These are phyloP conservation scores for Salmo trutta DNA, from an alignment of 2,797 vertebrate species.

Conservation along the genomic window DNA sequence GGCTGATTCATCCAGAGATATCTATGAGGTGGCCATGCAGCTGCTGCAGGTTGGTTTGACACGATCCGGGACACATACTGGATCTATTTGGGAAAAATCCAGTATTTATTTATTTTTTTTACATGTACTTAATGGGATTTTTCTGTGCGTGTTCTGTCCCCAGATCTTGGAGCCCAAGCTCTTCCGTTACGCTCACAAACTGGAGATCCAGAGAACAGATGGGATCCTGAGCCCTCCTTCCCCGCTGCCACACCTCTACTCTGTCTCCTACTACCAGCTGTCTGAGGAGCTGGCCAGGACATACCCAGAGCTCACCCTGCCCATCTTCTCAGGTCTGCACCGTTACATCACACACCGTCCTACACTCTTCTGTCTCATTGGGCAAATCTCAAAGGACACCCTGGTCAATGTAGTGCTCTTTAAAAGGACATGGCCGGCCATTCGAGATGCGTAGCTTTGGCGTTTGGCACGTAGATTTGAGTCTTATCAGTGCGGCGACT, in stretches of 20 bases:
- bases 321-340: constrained; percentile 92
- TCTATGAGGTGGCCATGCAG: constrained; percentile 99
- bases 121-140: neutral
- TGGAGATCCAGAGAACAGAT: constrained; percentile 93
- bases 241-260: constrained; percentile 94
- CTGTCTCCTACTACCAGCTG: constrained; percentile 94
- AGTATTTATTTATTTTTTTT: neutral
- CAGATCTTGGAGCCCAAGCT: constrained; percentile 98
- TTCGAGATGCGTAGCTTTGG: neutral
- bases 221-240: constrained; percentile 91
- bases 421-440: neutral
- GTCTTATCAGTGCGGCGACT: neutral
- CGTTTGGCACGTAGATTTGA: neutral
- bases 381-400: neutral
- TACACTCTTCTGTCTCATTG: neutral
- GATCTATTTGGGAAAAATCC: neutral
- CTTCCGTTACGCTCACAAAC: constrained; percentile 97
- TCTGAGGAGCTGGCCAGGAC: constrained; percentile 96
- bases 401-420: neutral
- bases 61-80: neutral
- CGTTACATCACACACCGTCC: neutral
- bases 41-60: constrained; percentile 88
- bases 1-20: constrained; percentile 94
- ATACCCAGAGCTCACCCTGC: constrained; percentile 95
- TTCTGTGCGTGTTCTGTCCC: neutral